These are phyloP conservation scores for Agonopterix arenella DNA, from an alignment of 2,888 invertebrate genomes.

Conservation along the genomic window DNA sequence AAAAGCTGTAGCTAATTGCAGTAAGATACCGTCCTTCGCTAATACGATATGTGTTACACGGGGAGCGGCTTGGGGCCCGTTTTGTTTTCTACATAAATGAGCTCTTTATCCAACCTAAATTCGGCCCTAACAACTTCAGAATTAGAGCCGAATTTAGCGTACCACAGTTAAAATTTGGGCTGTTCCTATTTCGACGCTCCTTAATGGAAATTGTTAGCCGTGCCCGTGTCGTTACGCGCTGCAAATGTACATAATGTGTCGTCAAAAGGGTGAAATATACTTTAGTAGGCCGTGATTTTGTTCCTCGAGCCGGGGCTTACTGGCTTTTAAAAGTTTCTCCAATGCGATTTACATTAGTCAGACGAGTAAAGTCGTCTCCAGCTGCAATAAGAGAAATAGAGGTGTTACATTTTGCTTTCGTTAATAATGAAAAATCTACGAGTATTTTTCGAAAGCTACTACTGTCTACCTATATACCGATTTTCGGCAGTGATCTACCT, in stretches of 20 bases:
- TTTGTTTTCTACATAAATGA: conserved; percentile 36
- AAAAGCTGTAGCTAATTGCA: conserved; percentile 71
- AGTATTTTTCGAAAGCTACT: too few species aligned
- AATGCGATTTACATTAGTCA: conserved; percentile 51
- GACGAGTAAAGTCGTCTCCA: conserved; percentile 5
- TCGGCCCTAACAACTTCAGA: conserved; percentile 17
- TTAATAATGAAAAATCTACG: too few species aligned
- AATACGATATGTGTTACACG: conserved; percentile 73
- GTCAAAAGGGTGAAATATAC: conserved; percentile 76
- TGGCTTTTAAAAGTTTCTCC: conserved; percentile 61
- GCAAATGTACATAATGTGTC: conserved; percentile 75
- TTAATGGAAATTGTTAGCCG: conserved; percentile 75
- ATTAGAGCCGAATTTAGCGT: conserved; percentile 39
- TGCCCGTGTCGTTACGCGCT: conserved; percentile 72
- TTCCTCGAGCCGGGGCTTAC: conserved; percentile 50
- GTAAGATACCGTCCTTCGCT: conserved; percentile 73
- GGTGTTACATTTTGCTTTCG: too few species aligned
- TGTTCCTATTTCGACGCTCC: conserved; percentile 42
- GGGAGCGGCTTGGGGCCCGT: conserved; percentile 43
- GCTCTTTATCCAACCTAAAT: conserved; percentile 11
- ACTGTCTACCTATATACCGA: too few species aligned
- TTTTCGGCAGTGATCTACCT: too few species aligned
- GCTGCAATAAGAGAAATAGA: too few species aligned
- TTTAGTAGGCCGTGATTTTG: conserved; percentile 69
- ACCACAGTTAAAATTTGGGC: conserved; percentile 38